Evolutionary conservation across 2,888 invertebrate genomes (phyloP), one percentile per base, ranked within the genome.

Genomic region (Catocala fraxini): DNA sequence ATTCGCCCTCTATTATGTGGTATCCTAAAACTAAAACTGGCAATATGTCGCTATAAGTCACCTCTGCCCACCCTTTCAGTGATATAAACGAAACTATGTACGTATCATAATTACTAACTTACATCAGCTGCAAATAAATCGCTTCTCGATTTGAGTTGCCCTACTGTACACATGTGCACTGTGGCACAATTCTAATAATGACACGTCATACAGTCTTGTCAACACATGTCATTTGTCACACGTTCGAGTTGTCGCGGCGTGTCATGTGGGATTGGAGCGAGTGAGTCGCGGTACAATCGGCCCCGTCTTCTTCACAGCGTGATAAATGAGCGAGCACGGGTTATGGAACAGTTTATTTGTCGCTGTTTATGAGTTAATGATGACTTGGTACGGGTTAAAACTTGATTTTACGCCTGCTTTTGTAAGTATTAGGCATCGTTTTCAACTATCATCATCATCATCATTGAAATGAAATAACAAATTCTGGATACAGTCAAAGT

Each of bases 211-310:
- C 63, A 71, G 67, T 63, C 33, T 71, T 73, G 75, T 74, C 74
- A 62, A 58, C 76, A 67, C 72, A 67, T 72, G 80, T 84, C 85
- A 79, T 81, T 81, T 80, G 81, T 84, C 80, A 77, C 77, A 57
- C 63, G 70, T 70, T 73, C 63, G 70, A 72, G 68, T 68, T 51
- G 63, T 65, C 66, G 52, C 57, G 58, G 65, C 56, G 66, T 69
- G 39, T 52, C 15, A 41, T n/a, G 49, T n/a, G 35, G 34, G 63
- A 56, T 63, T 51, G 51, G 49, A 42, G 13, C 41, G 10, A 56
- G 59, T 51, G 51, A 56, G 55, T 55, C 12, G 49, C 52, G 41
- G 63, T 56, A 63, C 68, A 51, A 59, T 54, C 56, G 62, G 41
- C 41, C 48, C n/a, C 53, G 61, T 58, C 74, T 68, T 64, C 52